Conservation (phyloP, 2,113 vertebrate genomes). For the Recurvirostra avosetta region DNA sequence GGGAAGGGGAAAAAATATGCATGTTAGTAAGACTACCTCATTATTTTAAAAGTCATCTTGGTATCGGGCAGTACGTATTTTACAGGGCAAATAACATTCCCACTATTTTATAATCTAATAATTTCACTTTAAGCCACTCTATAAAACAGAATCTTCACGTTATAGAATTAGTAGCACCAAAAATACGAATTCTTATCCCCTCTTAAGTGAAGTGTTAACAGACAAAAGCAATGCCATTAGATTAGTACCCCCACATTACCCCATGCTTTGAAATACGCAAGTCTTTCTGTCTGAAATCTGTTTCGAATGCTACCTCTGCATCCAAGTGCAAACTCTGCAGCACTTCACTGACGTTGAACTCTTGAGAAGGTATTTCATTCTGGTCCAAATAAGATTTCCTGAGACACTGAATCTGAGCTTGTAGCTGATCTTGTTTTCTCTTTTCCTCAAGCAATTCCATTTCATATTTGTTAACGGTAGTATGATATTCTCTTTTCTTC, state of each 20-base stretch:
- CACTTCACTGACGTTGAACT: not conserved
- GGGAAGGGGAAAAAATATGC: not conserved
- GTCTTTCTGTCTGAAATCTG: not conserved
- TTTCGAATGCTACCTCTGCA: constrained; percentile 21
- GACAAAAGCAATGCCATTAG: not conserved
- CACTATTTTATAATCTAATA: not conserved
- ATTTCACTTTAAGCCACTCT: not conserved
- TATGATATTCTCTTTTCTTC: constrained; percentile 58
- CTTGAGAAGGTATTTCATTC: not conserved
- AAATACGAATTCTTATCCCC: not conserved
- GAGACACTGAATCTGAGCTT: constrained; percentile 33
- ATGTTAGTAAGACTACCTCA: not conserved
- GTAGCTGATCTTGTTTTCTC: constrained; percentile 64
- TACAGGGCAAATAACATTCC: not conserved
- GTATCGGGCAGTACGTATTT: not conserved
- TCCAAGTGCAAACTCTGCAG: not conserved
- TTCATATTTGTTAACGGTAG: constrained; percentile 39
- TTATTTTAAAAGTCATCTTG: not conserved
- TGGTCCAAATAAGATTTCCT: not conserved
- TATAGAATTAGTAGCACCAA: not conserved
- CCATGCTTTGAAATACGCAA: not conserved
- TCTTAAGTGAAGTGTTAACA: not conserved
- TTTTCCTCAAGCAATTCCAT: constrained; percentile 59
- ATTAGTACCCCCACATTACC: not conserved
- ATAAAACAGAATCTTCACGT: not conserved